phyloP scores from a whole-genome alignment of 2,888 invertebrate genomes.

The Terebella lapidaria region DNA sequence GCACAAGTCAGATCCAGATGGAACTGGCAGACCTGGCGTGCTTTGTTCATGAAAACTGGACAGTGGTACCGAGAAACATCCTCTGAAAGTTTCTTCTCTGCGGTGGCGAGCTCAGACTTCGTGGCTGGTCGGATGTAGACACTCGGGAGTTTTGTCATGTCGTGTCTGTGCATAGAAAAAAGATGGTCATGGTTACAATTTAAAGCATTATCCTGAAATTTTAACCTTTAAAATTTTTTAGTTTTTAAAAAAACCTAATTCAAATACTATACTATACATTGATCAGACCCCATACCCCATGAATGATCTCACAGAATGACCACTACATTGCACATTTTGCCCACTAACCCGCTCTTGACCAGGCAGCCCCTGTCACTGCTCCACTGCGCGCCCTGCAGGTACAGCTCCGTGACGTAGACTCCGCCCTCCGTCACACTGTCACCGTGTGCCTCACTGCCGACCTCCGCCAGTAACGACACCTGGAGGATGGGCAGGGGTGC shows the following conservation, averaged over 20 bases:
- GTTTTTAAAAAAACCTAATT: too few species aligned
- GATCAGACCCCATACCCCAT: too few species aligned
- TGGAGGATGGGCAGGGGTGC: too few species aligned
- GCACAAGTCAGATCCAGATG: conserved; percentile 38
- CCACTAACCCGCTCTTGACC: conserved; percentile 1
- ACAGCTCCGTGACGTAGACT: conserved; percentile 33
- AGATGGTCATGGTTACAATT: too few species aligned
- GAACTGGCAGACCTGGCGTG: conserved; percentile 38
- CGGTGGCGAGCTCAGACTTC: neutral
- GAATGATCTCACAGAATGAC: too few species aligned
- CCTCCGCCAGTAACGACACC: too few species aligned
- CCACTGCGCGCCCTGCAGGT: conserved; percentile 45
- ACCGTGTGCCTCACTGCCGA: conserved; percentile 15
- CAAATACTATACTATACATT: too few species aligned
- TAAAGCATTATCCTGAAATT: too few species aligned
- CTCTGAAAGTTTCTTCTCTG: too few species aligned
- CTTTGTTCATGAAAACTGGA: conserved; percentile 47
- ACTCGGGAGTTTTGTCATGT: neutral
- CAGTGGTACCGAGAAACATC: conserved; percentile 28
- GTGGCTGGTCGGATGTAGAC: neutral
- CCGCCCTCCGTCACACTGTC: conserved; percentile 40
- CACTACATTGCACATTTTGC: too few species aligned
- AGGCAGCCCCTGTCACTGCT: conserved; percentile 30
- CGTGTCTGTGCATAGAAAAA: neutral
- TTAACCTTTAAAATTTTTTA: too few species aligned